Evolutionary conservation across 2,888 invertebrate genomes (phyloP), one percentile per base, ranked within the genome.

Genomic region (Liodrosophila aerea): DNA sequence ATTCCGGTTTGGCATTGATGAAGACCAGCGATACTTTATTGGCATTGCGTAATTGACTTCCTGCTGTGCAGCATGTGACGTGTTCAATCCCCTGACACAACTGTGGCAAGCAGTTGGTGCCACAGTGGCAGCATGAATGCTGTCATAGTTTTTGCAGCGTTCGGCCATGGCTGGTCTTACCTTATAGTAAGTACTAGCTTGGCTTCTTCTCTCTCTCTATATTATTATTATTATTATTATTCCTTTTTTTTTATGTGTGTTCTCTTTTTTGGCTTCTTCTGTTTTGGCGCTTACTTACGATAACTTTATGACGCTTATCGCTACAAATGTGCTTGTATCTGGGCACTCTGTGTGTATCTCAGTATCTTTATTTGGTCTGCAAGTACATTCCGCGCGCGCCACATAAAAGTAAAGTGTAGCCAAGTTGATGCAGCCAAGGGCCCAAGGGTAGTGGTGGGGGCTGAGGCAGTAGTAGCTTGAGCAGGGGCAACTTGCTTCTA

Each of bases 231-330:
- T 37, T 37, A 8, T 29, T 12, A 9, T 34, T 33, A 8, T 41
- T 13, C 7, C 3, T 11, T 13, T 22, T 27, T 30, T 34, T 41
- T 36, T 40, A 11, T 34, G 16, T 15, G 15, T 39, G 50, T 41
- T 44, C 30, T 61, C n/a, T n/a, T n/a, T 62, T 69, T 64, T 66
- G 69, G 73, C 72, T 63, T 49, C 44, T 51, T 64, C 64, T 73
- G 69, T 76, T 85, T 85, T 65, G 76, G 60, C 74, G 86, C 69
- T 81, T 86, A 84, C 85, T 85, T 83, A 81, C 81, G 85, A 85
- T 84, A 84, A 85, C 81, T 85, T 84, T 85, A 85, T 83, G 85
- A 69, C 83, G 71, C 81, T 84, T 83, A 83, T 84, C 85, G 77
- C 76, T 74, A 65, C 74, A 83, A 85, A 83, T 85, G 83, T 78